Evolutionary conservation across 2,888 invertebrate genomes (phyloP).

Genomic region (Coronaproctus castanopsis): DNA sequence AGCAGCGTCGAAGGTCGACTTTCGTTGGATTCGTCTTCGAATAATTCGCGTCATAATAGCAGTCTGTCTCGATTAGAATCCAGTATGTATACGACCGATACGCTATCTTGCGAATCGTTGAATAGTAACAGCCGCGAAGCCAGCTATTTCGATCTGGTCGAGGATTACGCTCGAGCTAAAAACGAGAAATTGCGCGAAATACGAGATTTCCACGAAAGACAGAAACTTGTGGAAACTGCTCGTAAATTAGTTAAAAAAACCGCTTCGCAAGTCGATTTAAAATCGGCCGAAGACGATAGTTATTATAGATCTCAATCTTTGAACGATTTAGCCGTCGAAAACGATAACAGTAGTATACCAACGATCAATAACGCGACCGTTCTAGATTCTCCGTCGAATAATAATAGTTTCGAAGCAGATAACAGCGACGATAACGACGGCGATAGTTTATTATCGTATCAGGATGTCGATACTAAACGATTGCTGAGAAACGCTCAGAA

Average conservation of each 20-base stretch:
- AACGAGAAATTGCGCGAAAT: conserved; percentile 11
- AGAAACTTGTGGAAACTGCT: conserved; percentile 1
- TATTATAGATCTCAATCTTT: conserved; percentile 8
- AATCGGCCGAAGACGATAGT: not conserved
- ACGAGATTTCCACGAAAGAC: conserved; percentile 10
- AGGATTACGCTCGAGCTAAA: conserved; percentile 25
- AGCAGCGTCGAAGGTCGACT: not conserved
- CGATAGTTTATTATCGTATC: not conserved
- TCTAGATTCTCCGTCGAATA: not conserved
- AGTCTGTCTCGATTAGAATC: conserved; percentile 10
- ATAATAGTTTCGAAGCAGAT: not conserved
- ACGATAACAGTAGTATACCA: not conserved
- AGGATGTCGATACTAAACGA: conserved; percentile 22
- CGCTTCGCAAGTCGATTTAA: conserved; percentile 9
- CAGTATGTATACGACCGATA: conserved; percentile 9
- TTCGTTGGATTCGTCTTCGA: conserved; percentile 2
- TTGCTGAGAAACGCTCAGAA: conserved; percentile 29
- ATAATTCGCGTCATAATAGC: not conserved
- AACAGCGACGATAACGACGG: conserved; percentile 4
- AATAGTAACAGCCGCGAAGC: conserved; percentile 21
- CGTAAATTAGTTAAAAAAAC: conserved; percentile 8
- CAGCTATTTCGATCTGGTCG: conserved; percentile 28
- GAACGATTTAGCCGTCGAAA: conserved; percentile 4
- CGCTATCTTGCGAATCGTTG: conserved; percentile 15
- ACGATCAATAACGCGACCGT: not conserved